Base-by-base conservation (phyloP, 2,797 vertebrate genomes). In the Sphenodon punctatus region DNA sequence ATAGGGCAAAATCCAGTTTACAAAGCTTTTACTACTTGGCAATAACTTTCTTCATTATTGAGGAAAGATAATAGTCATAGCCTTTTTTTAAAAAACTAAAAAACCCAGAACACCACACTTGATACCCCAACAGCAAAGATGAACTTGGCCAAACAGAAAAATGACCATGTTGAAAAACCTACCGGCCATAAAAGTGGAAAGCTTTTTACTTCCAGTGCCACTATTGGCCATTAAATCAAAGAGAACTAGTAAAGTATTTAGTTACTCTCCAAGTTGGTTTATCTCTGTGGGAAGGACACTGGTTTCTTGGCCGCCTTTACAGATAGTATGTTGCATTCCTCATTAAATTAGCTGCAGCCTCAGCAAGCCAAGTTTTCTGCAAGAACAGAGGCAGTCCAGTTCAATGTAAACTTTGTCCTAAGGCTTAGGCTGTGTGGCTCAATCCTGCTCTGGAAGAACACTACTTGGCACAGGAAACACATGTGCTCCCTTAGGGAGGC, bases 1-100 rank as follows among this genome's bases (percentile, higher is more conserved):
- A 90, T 87, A 86, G 88, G 85, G 75, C 89, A 93, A 93, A 95
- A 92, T 94, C 93, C 92, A 93, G 25, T 41, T 85, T 23, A 86
- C 42, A 82, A 71, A 86, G 84, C 74, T 86, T 85, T 89, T 77
- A 77, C 34, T 76, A 46, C 32, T 58, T 86, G 72, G 67, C 51
- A 85, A 75, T 73, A 56, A 68, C 67, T 58, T 75, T 10, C 39
- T 72, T 59, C n/a, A 8, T 80, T 89, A 73, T 3, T 36, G 84
- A 85, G 88, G 67, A 68, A 88, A 92, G 85, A 71, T 66, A 88
- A 91, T 78, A 92, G 30, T 88, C 23, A 41, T 84, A 82, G 49
- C 7, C 63, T 75, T 41, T 38, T 49, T 36, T 0, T 53, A 36
- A 58, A 85, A 78, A 25, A 8, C 67, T n/a, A n/a, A n/a, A n/a